Percentiles rank a stretch among this genome's conserved stretches.
phyloP scores from a whole-genome alignment of 2,888 invertebrate genomes.

The Lampropteryx suffumata region DNA sequence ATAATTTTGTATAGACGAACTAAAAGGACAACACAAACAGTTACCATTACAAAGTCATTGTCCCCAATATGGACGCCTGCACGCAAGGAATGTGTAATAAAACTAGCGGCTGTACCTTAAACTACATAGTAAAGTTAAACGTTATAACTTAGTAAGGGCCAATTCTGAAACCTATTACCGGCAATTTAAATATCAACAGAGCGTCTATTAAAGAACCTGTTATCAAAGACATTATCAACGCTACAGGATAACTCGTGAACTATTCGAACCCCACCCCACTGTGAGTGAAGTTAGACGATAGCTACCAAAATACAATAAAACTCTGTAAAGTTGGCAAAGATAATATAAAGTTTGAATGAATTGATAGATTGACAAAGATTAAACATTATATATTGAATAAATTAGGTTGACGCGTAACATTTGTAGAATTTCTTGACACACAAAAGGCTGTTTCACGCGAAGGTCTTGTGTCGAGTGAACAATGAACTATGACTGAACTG shows the following conservation, averaged over 20 bases:
- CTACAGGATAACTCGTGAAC: constrained; percentile 34
- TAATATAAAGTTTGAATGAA: too few relatives aligned
- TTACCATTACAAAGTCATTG: constrained; percentile 14
- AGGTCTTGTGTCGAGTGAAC: constrained; percentile 31
- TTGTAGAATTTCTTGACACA: constrained; percentile 41
- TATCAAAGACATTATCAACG: constrained; percentile 45
- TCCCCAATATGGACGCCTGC: constrained; percentile 14
- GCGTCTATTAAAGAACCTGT: constrained; percentile 46
- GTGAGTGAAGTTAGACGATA: constrained; percentile 35
- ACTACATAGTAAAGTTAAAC: constrained; percentile 33
- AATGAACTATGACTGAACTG: constrained; percentile 20
- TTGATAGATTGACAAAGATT: constrained; percentile 1
- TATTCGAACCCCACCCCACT: constrained; percentile 35
- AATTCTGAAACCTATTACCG: constrained; percentile 42
- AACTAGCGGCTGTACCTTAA: constrained; percentile 21
- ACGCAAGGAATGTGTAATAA: constrained; percentile 25
- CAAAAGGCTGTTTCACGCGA: constrained; percentile 38
- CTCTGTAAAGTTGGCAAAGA: constrained; percentile 1
- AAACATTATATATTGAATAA: constrained; percentile 9
- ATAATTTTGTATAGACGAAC: not conserved
- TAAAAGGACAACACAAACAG: constrained; percentile 10
- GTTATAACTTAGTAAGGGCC: constrained; percentile 36
- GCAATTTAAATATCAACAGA: constrained; percentile 43
- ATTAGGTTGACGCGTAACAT: constrained; percentile 31
- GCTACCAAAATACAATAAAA: constrained; percentile 3